Evolutionary conservation across 1,140 invertebrate genomes (phyloP), one percentile per base, ranked within the genome.

Genomic region (Pygmarrhopalites habei): DNA sequence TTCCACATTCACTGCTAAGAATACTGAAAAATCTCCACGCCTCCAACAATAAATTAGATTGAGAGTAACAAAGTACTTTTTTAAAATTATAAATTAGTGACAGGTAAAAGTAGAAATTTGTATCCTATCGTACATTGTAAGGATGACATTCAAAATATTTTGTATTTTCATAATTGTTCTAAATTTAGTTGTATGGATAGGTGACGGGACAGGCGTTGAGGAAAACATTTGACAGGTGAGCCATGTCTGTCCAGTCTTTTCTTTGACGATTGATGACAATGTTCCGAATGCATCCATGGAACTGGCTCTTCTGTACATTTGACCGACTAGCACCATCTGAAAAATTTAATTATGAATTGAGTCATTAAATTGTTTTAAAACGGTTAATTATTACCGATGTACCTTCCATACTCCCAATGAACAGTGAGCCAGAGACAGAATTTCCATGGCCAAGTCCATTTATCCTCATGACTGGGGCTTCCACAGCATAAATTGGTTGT

Each of bases 281-380:
- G 72, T 93, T 92, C 44, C 87, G 80, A 71, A 96, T 88, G 79
- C 92, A 96, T 10, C 92, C 92, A 73, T 88, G 89, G 76, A 95
- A 95, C 72, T 90, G 90, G 66, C 90, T 88, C 69, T 89, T 68
- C 81, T 85, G 71, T 77, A n/a, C n/a, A n/a, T 84, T 57, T 79
- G 81, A 62, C 15, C 57, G 61, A 62, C 51, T 64, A 58, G 83
- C 85, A 66, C 81, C 77, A 65, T 83, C 87, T 89, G 70, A 60
- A 78, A 78, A 73, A 32, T 19, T 51, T 26, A 23, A 35, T 21
- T 30, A n/a, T 4, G 26, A 14, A 39, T 1, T 7, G 17, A 39
- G 23, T 19, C 7, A 30, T 52, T 58, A 43, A 64, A 39, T 64
- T 58, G 53, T 21, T 14, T 23, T 55, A 43, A 19, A 29, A 62